phyloP scores from a whole-genome alignment of 2,888 invertebrate species.

The Mimas tiliae region DNA sequence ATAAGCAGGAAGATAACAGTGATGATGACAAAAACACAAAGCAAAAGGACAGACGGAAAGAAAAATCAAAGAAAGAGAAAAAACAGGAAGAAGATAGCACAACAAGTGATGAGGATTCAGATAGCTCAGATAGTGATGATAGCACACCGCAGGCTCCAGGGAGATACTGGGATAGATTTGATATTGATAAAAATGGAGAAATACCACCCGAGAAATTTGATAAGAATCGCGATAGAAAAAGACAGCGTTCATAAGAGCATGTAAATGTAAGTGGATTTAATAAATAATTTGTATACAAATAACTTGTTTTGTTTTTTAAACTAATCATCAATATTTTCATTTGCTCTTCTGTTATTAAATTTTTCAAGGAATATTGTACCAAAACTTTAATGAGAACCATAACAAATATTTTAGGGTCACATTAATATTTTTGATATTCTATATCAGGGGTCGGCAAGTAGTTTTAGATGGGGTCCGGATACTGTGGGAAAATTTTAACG shows the following conservation, averaged over 20 bases:
- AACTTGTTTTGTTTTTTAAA: not conserved
- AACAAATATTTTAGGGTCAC: no score
- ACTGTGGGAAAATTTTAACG: no score
- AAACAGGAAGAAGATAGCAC: conserved; percentile 32
- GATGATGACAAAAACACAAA: conserved; percentile 7
- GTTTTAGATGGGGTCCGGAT: no score
- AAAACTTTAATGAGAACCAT: no score
- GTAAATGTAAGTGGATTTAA: not conserved
- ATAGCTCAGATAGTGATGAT: conserved; percentile 39
- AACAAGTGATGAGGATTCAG: conserved; percentile 25
- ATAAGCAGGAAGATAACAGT: conserved; percentile 26
- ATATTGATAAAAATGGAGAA: conserved; percentile 37
- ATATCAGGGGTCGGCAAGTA: no score
- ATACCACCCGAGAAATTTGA: conserved; percentile 22
- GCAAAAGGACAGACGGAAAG: conserved; percentile 28
- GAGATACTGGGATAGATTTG: conserved; percentile 52
- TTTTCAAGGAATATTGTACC: no score
- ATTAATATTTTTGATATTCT: no score
- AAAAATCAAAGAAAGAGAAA: conserved; percentile 32
- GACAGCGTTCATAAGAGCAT: conserved; percentile 21
- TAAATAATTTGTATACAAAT: conserved; percentile 5
- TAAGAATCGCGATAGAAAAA: conserved; percentile 30
- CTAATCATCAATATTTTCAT: not conserved
- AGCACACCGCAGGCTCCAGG: conserved; percentile 41
- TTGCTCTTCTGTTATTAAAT: no score